These are phyloP conservation scores for Chiroxiphia lanceolata DNA, from an alignment of 2,797 vertebrate species.

Conservation along the genomic window DNA sequence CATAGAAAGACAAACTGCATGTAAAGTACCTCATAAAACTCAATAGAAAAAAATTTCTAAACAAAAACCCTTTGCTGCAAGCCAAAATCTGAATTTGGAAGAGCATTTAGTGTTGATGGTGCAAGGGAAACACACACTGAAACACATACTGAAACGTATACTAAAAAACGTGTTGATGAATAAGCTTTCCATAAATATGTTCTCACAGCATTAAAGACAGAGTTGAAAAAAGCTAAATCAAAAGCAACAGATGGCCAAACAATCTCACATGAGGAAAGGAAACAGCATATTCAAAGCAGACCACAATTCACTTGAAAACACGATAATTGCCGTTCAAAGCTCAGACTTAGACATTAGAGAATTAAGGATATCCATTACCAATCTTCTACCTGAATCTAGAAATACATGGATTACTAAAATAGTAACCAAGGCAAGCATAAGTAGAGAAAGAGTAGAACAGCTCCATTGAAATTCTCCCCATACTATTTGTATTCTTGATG, in stretches of 20 bases:
- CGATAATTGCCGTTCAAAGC: neutral
- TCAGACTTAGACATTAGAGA: neutral
- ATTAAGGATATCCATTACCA: neutral
- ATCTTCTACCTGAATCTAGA: neutral
- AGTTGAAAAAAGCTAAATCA: slow-evolving; percentile 11
- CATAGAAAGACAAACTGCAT: neutral
- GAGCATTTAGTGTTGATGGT: neutral
- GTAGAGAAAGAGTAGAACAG: neutral
- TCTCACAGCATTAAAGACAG: neutral
- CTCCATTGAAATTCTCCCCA: neutral
- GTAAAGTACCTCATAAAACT: neutral
- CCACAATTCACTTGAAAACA: neutral
- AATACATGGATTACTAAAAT: neutral
- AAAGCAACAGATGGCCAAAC: slow-evolving; percentile 48
- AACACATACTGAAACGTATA: neutral
- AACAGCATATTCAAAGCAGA: neutral
- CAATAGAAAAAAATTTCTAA: neutral
- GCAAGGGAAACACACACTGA: neutral
- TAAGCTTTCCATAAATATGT: slow-evolving; percentile 22
- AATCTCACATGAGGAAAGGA: neutral
- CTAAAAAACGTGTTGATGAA: neutral
- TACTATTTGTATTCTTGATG: neutral
- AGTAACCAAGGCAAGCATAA: neutral
- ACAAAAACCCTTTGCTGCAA: neutral
- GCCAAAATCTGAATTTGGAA: neutral